Conservation (phyloP, 2,113 vertebrate species). For the Thryonomys swinderianus region DNA sequence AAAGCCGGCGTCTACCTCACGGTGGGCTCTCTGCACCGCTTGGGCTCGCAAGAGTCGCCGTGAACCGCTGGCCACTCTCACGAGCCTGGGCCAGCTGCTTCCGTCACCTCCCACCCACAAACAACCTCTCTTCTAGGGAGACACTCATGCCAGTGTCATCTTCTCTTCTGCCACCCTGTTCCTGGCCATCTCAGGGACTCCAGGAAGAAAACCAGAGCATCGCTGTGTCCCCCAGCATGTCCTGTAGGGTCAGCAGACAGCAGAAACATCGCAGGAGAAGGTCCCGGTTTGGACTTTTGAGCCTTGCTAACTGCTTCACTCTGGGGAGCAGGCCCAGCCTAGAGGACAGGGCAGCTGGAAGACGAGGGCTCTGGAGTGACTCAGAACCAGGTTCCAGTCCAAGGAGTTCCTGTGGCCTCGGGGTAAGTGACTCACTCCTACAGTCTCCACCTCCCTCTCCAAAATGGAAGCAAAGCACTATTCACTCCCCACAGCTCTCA, state of each 20-base stretch:
- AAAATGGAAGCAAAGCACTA: background rate
- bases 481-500: background rate
- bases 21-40: accelerated
- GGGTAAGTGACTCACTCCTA: background rate
- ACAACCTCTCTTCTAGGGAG: accelerated
- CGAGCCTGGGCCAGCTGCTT: background rate
- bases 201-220: background rate
- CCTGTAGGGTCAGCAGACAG: background rate
- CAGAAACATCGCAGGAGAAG: background rate
- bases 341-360: background rate
- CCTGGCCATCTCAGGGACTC: background rate
- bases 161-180: background rate
- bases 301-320: background rate
- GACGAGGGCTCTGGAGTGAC: background rate
- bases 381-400: background rate
- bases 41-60: background rate
- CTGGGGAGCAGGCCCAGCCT: background rate
- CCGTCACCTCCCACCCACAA: background rate
- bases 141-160: background rate
- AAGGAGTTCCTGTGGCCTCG: background rate
- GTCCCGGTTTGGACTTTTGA: background rate
- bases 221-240: background rate
- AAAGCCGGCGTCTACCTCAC: background rate
- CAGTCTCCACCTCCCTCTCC: background rate
- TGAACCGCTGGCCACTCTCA: background rate